phyloP scores from a whole-genome alignment of 2,113 vertebrate genomes.

The Crocuta crocuta region DNA sequence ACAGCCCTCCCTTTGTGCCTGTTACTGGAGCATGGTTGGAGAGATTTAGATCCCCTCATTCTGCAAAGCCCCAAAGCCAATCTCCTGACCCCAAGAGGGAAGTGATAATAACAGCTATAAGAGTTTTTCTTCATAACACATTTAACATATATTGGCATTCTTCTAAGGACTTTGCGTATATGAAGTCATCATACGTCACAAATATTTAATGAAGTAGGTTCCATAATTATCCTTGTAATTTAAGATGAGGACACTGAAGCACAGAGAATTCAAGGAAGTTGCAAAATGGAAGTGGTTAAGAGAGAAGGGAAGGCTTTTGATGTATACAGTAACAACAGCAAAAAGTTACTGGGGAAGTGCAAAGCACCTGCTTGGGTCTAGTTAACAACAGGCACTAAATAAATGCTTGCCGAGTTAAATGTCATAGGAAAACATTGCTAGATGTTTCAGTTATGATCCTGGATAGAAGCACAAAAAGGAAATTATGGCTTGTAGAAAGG shows the following conservation, averaged over 20 bases:
- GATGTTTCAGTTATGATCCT: background rate
- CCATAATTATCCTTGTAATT: background rate
- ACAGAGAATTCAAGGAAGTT: background rate
- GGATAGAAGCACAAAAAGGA: background rate
- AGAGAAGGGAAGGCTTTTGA: background rate
- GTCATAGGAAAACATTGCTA: background rate
- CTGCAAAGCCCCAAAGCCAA: background rate
- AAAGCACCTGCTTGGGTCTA: background rate
- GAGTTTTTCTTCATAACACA: background rate
- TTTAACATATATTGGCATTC: background rate
- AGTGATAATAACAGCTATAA: background rate
- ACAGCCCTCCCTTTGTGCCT: too few species aligned
- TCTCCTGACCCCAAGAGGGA: background rate
- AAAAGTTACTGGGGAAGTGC: background rate
- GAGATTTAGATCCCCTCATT: background rate
- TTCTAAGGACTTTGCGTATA: background rate
- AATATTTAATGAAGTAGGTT: background rate
- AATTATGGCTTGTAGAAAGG: background rate
- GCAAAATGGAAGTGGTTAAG: background rate
- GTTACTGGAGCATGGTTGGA: accelerated
- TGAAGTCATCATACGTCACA: background rate
- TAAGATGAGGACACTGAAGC: background rate
- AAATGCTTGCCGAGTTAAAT: background rate
- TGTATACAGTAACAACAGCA: background rate
- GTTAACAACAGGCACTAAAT: background rate